Percentiles rank a stretch among this genome's conserved stretches.
Conservation (phyloP, 2,888 invertebrate species). For the Ophraella communa region DNA sequence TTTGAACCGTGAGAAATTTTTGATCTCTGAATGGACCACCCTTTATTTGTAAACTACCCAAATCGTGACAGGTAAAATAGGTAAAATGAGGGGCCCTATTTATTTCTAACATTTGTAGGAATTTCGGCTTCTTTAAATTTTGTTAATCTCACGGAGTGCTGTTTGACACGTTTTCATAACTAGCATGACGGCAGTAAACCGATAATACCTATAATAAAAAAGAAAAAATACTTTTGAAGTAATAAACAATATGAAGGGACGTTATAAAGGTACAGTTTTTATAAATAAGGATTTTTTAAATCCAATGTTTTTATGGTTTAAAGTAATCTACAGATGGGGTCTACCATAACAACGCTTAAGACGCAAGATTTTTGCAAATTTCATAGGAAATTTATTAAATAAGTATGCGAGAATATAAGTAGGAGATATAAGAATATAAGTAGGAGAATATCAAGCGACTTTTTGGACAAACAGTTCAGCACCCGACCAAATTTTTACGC, state of each 20-base stretch:
- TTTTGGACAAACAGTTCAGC: too few species aligned
- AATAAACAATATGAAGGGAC: background rate
- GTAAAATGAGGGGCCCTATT: constrained; percentile 29
- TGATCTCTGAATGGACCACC: constrained; percentile 18
- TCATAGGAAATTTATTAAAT: too few species aligned
- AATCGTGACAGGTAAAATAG: constrained; percentile 35
- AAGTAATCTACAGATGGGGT: too few species aligned
- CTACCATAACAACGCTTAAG: too few species aligned
- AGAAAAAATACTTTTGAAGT: background rate
- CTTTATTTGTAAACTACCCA: constrained; percentile 27
- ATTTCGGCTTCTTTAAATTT: constrained; percentile 29
- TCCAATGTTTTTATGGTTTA: too few species aligned
- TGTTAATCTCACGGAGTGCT: constrained; percentile 19
- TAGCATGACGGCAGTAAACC: background rate
- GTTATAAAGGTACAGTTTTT: too few species aligned
- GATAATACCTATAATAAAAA: background rate
- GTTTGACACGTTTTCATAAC: constrained; percentile 20
- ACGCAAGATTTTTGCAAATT: too few species aligned
- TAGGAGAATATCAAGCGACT: too few species aligned
- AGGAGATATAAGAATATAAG: too few species aligned
- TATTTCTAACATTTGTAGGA: constrained; percentile 27
- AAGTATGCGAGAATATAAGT: too few species aligned
- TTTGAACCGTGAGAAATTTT: constrained; percentile 31
- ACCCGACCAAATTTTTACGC: too few species aligned
- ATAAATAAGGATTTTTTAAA: too few species aligned